phyloP scores from a whole-genome alignment of 2,888 invertebrate genomes.

The Syrphus vitripennis region DNA sequence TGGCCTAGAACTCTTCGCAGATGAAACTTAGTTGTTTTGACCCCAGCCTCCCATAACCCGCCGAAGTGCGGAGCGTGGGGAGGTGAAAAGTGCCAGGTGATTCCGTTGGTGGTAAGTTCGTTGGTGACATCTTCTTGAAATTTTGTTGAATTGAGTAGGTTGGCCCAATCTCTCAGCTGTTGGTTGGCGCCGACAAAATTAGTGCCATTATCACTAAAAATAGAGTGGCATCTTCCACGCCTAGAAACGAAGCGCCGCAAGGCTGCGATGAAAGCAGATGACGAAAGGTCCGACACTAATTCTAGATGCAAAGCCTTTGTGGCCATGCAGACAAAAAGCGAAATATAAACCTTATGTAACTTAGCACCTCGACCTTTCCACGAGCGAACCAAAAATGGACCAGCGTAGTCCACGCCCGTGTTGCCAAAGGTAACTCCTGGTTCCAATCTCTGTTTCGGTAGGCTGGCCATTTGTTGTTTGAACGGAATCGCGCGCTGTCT shows the following conservation, averaged over 20 bases:
- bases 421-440: slow-evolving; percentile 45
- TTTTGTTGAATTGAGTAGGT: background rate
- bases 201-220: slow-evolving; percentile 58
- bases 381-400: slow-evolving; percentile 54
- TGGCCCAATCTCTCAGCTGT: slow-evolving; percentile 34
- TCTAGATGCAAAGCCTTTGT: slow-evolving; percentile 73
- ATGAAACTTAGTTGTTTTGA: slow-evolving; percentile 76
- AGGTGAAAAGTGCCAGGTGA: slow-evolving; percentile 76
- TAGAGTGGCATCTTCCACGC: slow-evolving; percentile 48
- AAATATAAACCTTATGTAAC: slow-evolving; percentile 70
- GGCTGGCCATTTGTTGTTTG: slow-evolving; percentile 45
- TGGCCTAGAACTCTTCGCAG: slow-evolving; percentile 73
- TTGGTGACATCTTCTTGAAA: slow-evolving; percentile 27
- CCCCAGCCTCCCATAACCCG: slow-evolving; percentile 77
- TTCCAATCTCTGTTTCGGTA: slow-evolving; percentile 37
- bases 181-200: slow-evolving; percentile 66
- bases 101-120: slow-evolving; percentile 37
- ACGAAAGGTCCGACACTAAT: slow-evolving; percentile 60
- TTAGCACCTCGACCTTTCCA: slow-evolving; percentile 56
- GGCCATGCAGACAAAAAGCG: slow-evolving; percentile 71
- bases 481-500: background rate
- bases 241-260: slow-evolving; percentile 73
- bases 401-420: slow-evolving; percentile 68
- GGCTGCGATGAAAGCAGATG: slow-evolving; percentile 73
- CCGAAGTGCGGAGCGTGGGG: slow-evolving; percentile 76